These are phyloP conservation scores for Enteromius radiatus DNA, from an alignment of 2,797 vertebrate genomes.

Conservation along the genomic window DNA sequence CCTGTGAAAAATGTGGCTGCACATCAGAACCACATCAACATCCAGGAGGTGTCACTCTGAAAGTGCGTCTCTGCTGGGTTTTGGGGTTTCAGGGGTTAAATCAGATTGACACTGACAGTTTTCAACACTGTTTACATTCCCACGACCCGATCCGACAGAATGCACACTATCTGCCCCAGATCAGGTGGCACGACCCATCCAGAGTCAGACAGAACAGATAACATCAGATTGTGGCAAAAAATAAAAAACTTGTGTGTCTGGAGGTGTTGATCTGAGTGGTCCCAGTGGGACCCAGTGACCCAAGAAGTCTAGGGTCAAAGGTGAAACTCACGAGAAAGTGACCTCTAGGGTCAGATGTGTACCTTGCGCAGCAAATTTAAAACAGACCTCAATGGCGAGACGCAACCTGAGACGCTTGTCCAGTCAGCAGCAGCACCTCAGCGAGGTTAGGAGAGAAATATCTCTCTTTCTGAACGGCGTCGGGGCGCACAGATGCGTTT, in stretches of 20 bases:
- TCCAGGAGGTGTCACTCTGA: conserved; percentile 43
- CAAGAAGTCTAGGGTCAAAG: conserved; percentile 54
- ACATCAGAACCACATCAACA: conserved; percentile 41
- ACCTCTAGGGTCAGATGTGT: conserved; percentile 46
- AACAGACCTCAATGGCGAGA: conserved; percentile 53
- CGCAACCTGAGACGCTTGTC: background rate
- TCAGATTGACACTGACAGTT: conserved; percentile 52
- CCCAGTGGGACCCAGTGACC: conserved; percentile 58
- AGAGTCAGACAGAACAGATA: background rate
- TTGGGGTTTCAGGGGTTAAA: conserved; percentile 49
- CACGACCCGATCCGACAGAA: conserved; percentile 43
- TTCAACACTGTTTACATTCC: conserved; percentile 54
- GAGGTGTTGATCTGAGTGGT: conserved; percentile 53
- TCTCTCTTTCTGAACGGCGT: conserved; percentile 45
- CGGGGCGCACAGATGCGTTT: conserved; percentile 27
- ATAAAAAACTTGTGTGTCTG: conserved; percentile 37
- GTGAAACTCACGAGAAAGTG: conserved; percentile 43
- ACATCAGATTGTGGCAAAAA: background rate
- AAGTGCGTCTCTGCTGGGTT: conserved; percentile 19
- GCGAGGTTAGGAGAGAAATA: conserved; percentile 13
- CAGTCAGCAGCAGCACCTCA: background rate
- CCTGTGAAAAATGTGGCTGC: background rate
- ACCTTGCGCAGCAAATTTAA: conserved; percentile 58
- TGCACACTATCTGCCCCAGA: conserved; percentile 40
- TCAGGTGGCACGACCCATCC: conserved; percentile 29